Evolutionary conservation across 1,140 invertebrate genomes (phyloP).

Genomic region (Delia radicum): DNA sequence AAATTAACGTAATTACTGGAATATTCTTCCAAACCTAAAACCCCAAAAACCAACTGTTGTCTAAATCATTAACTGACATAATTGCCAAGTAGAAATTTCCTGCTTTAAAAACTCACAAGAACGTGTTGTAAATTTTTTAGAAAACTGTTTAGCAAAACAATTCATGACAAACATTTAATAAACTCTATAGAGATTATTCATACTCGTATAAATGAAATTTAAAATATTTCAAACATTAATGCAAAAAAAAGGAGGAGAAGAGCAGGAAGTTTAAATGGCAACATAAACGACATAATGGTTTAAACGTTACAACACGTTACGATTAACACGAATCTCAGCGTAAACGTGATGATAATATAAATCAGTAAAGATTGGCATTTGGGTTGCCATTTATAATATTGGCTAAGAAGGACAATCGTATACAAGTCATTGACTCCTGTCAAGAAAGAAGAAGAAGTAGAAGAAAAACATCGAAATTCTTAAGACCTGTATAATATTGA

Average conservation of each 20-base stretch:
- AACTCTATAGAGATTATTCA: neutral
- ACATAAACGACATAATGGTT: constrained; percentile 7
- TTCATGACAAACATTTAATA: neutral
- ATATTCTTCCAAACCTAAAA: neutral
- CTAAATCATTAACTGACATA: constrained; percentile 11
- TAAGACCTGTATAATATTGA: too few species aligned
- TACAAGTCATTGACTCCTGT: neutral
- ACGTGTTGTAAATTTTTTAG: constrained; percentile 18
- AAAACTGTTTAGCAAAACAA: neutral
- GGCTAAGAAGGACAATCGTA: neutral
- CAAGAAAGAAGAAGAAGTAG: neutral
- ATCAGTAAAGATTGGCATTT: constrained; percentile 28
- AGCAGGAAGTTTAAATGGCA: neutral
- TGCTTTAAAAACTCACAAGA: neutral
- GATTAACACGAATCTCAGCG: constrained; percentile 29
- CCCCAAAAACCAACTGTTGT: constrained; percentile 10
- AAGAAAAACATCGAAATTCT: too few species aligned
- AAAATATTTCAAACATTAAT: neutral
- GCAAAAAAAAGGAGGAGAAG: too few species aligned
- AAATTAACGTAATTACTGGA: neutral
- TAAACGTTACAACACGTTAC: constrained; percentile 18
- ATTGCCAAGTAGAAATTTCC: constrained; percentile 2
- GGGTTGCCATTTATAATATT: constrained; percentile 18
- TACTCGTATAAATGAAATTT: constrained; percentile 10
- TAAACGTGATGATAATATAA: constrained; percentile 32